phyloP scores from a whole-genome alignment of 2,797 vertebrate species.

The Dermochelys coriacea region DNA sequence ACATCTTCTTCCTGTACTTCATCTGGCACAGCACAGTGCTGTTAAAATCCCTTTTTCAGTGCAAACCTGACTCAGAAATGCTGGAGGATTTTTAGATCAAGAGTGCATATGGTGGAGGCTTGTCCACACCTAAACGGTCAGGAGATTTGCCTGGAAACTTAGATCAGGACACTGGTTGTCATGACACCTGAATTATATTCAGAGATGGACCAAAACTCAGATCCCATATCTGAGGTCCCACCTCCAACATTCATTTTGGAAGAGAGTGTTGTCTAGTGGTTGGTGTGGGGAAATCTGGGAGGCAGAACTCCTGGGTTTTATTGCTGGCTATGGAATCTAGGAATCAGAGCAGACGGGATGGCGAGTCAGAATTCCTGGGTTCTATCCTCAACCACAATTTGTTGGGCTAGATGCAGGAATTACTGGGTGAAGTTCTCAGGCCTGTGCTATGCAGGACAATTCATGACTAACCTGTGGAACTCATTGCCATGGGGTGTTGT shows the following conservation, averaged over 20 bases:
- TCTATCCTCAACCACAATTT: accelerated
- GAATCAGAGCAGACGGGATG: accelerated
- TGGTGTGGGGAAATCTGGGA: background rate
- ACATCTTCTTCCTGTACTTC: accelerated
- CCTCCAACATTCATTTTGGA: background rate
- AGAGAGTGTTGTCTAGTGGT: background rate
- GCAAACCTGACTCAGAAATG: accelerated
- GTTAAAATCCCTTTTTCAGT: background rate
- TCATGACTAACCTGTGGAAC: background rate
- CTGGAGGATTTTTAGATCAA: background rate
- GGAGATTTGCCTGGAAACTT: background rate
- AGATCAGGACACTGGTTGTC: background rate
- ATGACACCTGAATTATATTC: accelerated
- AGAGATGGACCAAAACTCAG: background rate
- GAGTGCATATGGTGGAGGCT: background rate
- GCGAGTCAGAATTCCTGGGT: background rate
- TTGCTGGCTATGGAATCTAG: accelerated
- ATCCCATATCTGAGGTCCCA: background rate
- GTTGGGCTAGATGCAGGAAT: background rate
- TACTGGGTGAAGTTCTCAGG: background rate
- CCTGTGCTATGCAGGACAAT: too few species aligned
- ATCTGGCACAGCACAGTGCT: accelerated
- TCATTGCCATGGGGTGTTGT: background rate
- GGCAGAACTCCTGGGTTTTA: background rate
- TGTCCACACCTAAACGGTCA: accelerated